Percentiles rank a stretch among this genome's conserved stretches.
These are phyloP conservation scores for Euthynnus affinis DNA, from an alignment of 2,797 vertebrate genomes.

Conservation along the genomic window DNA sequence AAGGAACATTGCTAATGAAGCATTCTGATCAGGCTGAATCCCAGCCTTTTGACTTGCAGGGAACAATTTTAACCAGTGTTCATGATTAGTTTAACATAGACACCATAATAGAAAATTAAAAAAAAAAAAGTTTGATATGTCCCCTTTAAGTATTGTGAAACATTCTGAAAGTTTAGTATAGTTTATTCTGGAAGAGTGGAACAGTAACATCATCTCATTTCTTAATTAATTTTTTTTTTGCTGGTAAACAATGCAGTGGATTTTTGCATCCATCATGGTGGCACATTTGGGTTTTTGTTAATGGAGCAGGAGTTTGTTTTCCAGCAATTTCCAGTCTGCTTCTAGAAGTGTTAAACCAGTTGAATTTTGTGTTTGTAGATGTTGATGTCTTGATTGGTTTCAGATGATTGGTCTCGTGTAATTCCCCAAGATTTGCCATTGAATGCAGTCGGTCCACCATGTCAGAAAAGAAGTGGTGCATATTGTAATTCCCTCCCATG, in stretches of 20 bases:
- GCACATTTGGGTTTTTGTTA: background rate
- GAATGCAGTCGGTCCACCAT: background rate
- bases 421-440: background rate
- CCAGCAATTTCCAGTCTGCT: background rate
- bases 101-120: too few relatives aligned
- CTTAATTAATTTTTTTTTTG: background rate
- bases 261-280: background rate
- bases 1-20: too few relatives aligned
- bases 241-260: slow-evolving; percentile 3
- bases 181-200: slow-evolving; percentile 19
- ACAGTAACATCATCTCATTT: background rate
- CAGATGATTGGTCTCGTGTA: background rate
- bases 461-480: background rate
- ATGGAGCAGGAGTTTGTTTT: background rate
- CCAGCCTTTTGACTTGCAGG: too few relatives aligned
- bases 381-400: background rate
- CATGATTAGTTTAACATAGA: too few relatives aligned
- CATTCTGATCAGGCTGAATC: too few relatives aligned
- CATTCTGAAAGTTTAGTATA: slow-evolving; percentile 1
- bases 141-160: slow-evolving; percentile 1
- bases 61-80: too few relatives aligned
- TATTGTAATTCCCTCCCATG: background rate
- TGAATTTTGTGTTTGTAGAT: background rate
- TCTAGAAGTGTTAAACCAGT: background rate
- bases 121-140: too few relatives aligned